phyloP scores from a whole-genome alignment of 2,113 vertebrate species.

The Salvelinus namaycush region DNA sequence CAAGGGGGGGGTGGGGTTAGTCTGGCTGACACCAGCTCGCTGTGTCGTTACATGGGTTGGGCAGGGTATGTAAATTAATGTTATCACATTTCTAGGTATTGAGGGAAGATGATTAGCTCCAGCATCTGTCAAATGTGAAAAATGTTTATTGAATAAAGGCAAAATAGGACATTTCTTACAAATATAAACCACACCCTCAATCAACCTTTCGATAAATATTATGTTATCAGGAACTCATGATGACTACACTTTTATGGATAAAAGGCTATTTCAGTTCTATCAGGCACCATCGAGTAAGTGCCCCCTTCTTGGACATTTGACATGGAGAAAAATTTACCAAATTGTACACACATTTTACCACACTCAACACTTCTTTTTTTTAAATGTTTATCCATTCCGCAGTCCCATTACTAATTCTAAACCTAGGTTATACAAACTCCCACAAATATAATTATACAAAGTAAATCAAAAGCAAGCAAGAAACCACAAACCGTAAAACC shows the following conservation, averaged over 20 bases:
- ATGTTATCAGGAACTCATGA: conserved; percentile 6
- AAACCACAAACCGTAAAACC: neutral
- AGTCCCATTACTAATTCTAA: neutral
- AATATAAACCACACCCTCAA: conserved; percentile 28
- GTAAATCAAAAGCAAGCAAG: conserved; percentile 6
- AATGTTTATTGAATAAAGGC: conserved; percentile 68
- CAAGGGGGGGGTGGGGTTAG: no score
- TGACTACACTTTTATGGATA: neutral
- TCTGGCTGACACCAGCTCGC: no score
- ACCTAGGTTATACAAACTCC: neutral
- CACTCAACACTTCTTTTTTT: neutral
- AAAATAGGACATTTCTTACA: conserved; percentile 35
- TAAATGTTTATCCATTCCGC: no score
- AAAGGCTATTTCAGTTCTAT: neutral
- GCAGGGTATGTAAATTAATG: neutral
- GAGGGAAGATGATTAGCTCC: neutral
- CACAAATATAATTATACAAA: neutral
- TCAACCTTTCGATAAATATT: conserved; percentile 45
- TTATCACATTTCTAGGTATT: neutral
- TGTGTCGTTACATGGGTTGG: no score
- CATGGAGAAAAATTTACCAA: neutral
- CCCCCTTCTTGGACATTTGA: neutral
- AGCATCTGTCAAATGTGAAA: conserved; percentile 39
- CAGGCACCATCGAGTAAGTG: conserved; percentile 8
- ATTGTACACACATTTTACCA: neutral